Base-by-base conservation (phyloP, 2,888 invertebrate genomes). In the Drosophila rellima region DNA sequence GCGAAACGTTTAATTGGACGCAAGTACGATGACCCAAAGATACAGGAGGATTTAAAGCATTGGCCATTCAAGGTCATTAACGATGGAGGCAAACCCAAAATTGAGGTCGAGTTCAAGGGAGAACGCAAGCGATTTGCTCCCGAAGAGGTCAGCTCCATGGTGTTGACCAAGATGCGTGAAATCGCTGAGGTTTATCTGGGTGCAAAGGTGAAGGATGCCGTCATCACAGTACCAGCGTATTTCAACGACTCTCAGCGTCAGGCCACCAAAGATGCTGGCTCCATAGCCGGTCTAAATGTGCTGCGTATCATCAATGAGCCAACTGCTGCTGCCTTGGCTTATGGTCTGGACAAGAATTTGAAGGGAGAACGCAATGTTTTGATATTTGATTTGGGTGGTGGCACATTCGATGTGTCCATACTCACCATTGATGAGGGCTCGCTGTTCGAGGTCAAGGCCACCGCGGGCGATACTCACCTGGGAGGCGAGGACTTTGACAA, bases 371-470 rank as follows among this genome's bases (percentile, higher is more conserved):
- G 95, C 75, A 96, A 95, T 90, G 95, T 96, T 6, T 92, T 96
- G 11, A 96, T 96, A 81, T 96, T 95, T 82, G 96, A 96, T 91
- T 93, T 96, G 66, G 96, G 96, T 23, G 98, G 98, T 72, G 98
- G 97, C 31, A 98, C 97, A 35, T 98, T 98, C 91, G 98, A 98
- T 93, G 98, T 98, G 8, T 98, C 98, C 29, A 95, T 98, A 75
- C 93, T 98, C 31, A 95, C 96, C 76, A 98, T 98, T 91, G 96
- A 97, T 83, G 97, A 98, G 92, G 95, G 97, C 0, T 95, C 96
- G 0, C 91, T 96, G 74, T 97, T 97, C 87, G 96, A 97, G 93
- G 97, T 97, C 0, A 95, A 94, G 90, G 94, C 96, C 0, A 97
- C 97, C 0, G 95, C 96, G 3, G 97, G 96, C 5, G 96, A 97